A percentile compares a stretch with the other conserved stretches of the same genome.
These are phyloP conservation scores for Neosalanx taihuensis DNA, from an alignment of 2,797 vertebrate genomes.

Conservation along the genomic window DNA sequence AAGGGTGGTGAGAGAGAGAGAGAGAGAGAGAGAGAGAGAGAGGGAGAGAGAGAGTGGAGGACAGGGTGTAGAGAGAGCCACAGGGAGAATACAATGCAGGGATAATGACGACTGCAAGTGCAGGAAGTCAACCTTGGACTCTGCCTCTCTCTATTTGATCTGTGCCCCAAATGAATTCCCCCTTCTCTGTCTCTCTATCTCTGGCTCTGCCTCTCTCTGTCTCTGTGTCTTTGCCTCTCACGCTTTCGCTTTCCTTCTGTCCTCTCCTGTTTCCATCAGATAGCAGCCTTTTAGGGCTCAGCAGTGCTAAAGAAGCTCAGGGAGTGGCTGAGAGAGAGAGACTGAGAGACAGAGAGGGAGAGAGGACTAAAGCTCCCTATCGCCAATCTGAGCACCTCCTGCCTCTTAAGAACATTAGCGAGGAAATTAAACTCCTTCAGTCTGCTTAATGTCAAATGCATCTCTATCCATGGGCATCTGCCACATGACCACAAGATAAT, in stretches of 20 bases:
- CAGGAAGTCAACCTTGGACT: slow-evolving; percentile 55
- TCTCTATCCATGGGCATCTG: slow-evolving; percentile 39
- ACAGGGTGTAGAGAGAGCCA: slow-evolving; percentile 32
- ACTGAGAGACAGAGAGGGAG: slow-evolving; percentile 44
- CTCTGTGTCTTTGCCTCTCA: neutral
- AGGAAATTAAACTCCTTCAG: slow-evolving; percentile 68
- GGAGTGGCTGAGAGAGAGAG: slow-evolving; percentile 35
- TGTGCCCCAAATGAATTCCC: slow-evolving; percentile 6
- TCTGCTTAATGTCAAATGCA: slow-evolving; percentile 63
- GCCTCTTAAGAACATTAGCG: slow-evolving; percentile 72
- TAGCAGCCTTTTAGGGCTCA: slow-evolving; percentile 64
- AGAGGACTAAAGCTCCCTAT: slow-evolving; percentile 60
- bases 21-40: neutral
- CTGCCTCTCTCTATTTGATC: slow-evolving; percentile 26
- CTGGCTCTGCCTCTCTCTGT: neutral
- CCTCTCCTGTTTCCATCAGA: slow-evolving; percentile 56
- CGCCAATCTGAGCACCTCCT: slow-evolving; percentile 67
- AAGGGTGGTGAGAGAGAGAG: neutral
- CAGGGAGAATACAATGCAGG: slow-evolving; percentile 26
- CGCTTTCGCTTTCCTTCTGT: neutral
- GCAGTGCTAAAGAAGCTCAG: slow-evolving; percentile 60
- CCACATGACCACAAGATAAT: neutral
- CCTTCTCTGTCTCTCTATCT: slow-evolving; percentile 13
- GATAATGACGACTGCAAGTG: slow-evolving; percentile 37
- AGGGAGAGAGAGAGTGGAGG: neutral